Evolutionary conservation across 2,113 vertebrate species (phyloP).

Genomic region (Macrotus californicus): DNA sequence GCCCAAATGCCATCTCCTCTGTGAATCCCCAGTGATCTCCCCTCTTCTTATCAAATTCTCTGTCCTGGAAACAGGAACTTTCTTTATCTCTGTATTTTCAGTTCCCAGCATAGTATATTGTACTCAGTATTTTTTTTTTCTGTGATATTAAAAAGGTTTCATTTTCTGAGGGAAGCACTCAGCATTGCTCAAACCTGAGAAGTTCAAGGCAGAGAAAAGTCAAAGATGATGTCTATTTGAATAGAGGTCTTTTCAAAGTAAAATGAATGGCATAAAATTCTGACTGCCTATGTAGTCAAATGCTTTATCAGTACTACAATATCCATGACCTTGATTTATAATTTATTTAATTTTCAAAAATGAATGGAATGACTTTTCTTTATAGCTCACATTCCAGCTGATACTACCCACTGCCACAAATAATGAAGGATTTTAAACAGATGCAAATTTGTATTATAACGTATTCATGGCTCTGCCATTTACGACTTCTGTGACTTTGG

Average conservation of each 20-base stretch:
- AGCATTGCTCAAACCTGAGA: neutral
- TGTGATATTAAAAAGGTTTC: neutral
- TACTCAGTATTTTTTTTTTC: neutral
- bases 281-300: neutral
- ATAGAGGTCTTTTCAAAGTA: slow-evolving; percentile 27
- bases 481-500: neutral
- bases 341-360: slow-evolving; percentile 31
- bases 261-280: neutral
- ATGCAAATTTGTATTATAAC: neutral
- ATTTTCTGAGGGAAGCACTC: neutral
- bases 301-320: neutral
- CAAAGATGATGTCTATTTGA: neutral
- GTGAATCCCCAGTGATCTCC: neutral
- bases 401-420: neutral
- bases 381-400: neutral
- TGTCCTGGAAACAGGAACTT: neutral
- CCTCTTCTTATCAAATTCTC: neutral
- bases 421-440: slow-evolving; percentile 25
- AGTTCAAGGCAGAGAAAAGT: neutral
- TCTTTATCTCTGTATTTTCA: neutral
- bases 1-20: neutral
- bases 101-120: neutral
- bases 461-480: neutral
- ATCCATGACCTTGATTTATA: neutral
- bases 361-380: neutral